Evolutionary conservation across 2,113 vertebrate species (phyloP).

Genomic region (Corythaeola cristata): DNA sequence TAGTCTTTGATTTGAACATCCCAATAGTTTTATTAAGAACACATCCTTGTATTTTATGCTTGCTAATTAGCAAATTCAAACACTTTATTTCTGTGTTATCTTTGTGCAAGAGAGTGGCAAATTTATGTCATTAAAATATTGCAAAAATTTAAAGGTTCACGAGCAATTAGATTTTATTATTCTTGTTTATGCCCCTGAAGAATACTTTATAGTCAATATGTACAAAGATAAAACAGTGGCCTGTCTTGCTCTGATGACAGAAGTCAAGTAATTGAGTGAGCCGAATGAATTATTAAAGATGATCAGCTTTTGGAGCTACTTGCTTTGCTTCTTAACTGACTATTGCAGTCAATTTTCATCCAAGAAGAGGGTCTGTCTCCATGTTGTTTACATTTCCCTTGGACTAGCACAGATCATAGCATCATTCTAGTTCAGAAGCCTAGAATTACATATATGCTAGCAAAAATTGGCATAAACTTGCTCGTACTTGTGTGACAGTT

Average conservation of each 20-base stretch:
- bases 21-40: constrained; percentile 1
- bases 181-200: constrained; percentile 35
- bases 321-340: background rate
- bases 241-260: background rate
- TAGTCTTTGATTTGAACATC: background rate
- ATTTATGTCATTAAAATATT: constrained; percentile 18
- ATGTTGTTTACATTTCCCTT: accelerated
- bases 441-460: accelerated
- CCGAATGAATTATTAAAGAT: background rate
- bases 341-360: background rate
- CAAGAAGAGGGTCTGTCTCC: background rate
- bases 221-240: background rate
- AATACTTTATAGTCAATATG: background rate
- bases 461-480: background rate
- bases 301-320: background rate
- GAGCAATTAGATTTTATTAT: constrained; percentile 45
- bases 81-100: constrained; percentile 19
- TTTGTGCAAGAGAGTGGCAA: constrained; percentile 55
- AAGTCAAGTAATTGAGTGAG: background rate
- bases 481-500: accelerated
- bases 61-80: constrained; percentile 35
- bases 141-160: background rate
- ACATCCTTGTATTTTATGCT: background rate
- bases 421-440: accelerated
- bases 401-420: background rate